Evolutionary conservation across 2,797 vertebrate species (phyloP).

Genomic region (Pampus argenteus): DNA sequence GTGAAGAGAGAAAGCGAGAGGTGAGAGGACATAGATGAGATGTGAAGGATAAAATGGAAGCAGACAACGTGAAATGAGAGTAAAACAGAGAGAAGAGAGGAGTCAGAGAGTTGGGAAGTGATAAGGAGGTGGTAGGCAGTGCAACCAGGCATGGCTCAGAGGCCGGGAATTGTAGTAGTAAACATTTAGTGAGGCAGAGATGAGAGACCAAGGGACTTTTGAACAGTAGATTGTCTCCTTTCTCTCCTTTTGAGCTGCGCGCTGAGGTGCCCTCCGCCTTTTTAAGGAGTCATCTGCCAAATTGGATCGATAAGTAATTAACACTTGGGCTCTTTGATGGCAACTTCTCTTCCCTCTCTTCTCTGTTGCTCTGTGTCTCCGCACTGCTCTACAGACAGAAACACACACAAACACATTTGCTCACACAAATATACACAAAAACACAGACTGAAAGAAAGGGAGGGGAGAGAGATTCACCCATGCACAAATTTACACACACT

Average conservation of each 20-base stretch:
- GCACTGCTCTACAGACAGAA: conserved; percentile 31
- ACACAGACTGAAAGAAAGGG: neutral
- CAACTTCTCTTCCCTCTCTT: conserved; percentile 63
- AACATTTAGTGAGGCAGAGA: conserved; percentile 74
- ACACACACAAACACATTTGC: conserved; percentile 20
- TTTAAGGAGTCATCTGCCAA: conserved; percentile 84
- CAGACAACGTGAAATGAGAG: conserved; percentile 52
- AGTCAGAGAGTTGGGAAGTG: conserved; percentile 45
- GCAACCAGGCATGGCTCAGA: conserved; percentile 53
- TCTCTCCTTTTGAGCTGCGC: conserved; percentile 62
- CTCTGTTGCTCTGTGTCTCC: conserved; percentile 33
- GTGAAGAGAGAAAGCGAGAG: conserved; percentile 38
- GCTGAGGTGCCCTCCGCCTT: conserved; percentile 65
- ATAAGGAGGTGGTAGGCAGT: conserved; percentile 46
- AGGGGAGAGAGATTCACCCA: conserved; percentile 31
- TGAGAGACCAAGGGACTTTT: conserved; percentile 66
- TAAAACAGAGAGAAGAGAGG: conserved; percentile 52
- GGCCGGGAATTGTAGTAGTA: conserved; percentile 66
- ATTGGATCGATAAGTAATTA: conserved; percentile 89
- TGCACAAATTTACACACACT: conserved; percentile 58
- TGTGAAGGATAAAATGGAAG: conserved; percentile 59
- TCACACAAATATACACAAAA: conserved; percentile 46
- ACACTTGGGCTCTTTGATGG: conserved; percentile 78
- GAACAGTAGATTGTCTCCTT: conserved; percentile 70
- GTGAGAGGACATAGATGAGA: conserved; percentile 50